Conservation (phyloP, 64 coral and sea anemone species). For the Montipora sp. region DNA sequence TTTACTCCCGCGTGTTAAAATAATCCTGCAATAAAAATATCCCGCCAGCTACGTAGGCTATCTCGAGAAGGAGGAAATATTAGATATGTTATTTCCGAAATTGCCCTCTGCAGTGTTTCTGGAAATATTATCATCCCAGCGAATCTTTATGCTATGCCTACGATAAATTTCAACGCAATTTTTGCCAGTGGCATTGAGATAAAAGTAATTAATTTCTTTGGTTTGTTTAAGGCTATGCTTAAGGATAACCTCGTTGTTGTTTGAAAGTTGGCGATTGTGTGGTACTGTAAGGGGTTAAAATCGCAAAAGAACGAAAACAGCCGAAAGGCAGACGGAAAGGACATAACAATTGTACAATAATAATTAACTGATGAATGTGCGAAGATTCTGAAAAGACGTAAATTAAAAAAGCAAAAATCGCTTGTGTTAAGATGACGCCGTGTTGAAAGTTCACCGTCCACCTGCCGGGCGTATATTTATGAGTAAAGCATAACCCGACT, state of each 20-base stretch:
- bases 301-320: neutral
- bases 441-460: too few species aligned
- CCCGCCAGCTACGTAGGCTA: too few species aligned
- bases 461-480: too few species aligned
- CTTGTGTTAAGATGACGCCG: too few species aligned
- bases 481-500: too few species aligned
- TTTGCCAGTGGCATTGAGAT: neutral
- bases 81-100: neutral
- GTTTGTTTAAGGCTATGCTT: neutral
- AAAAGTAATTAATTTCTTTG: neutral
- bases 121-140: neutral
- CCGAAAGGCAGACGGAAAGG: neutral
- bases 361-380: too few species aligned
- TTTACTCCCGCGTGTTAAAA: too few species aligned
- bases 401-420: too few species aligned
- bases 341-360: neutral
- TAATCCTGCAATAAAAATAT: too few species aligned
- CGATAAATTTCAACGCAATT: neutral
- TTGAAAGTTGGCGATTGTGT: too few species aligned
- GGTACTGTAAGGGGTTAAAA: neutral
- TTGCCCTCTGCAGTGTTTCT: neutral
- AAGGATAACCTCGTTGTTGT: too few species aligned
- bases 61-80: neutral
- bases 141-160: constrained; percentile 1
- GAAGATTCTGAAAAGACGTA: too few species aligned